Evolutionary conservation across 2,888 invertebrate genomes (phyloP), one percentile per base, ranked within the genome.

Genomic region (Xiphydria camelus): DNA sequence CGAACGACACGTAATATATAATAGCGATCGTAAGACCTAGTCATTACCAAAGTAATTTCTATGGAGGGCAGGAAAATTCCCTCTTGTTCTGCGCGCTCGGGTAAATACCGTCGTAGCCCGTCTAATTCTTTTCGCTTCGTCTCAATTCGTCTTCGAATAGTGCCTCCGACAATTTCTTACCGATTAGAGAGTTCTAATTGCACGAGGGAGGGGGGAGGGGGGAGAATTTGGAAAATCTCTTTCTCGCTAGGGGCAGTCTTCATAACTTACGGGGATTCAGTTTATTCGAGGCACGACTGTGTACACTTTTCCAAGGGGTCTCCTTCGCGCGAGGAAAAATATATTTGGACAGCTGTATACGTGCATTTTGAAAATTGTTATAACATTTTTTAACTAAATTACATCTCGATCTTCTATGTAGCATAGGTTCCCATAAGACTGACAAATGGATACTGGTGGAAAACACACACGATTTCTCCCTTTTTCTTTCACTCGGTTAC

Each of bases 11-110:
- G n/a, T n/a, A 45, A 43, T 41, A 49, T n/a, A 47, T 48, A 35
- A 45, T 62, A 66, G 62, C 61, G 59, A 62, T 63, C 53, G 62
- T 64, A 68, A 69, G 66, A 70, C 70, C 74, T 74, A 74, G 74
- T 74, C 74, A 74, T 71, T 74, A 71, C 74, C 74, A 74, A 74
- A 74, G 74, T 73, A 68, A 73, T 62, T 64, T 61, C 55, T 53
- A 53, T 38, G 20, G 31, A 9, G 31, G 21, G 31, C 22, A 44
- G 31, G 17, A 32, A n/a, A n/a, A n/a, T 42, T 10, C 36, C 20
- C 36, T 42, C 34, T n/a, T 23, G 33, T 34, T n/a, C n/a, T n/a
- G n/a, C n/a, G n/a, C n/a, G n/a, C n/a, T n/a, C 34, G 36, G 35
- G 19, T 41, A 21, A 14, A 19, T 9, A 29, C n/a, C 29, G 29